phyloP scores from a whole-genome alignment of 2,888 invertebrate species.

The Metacarcinus magister region DNA sequence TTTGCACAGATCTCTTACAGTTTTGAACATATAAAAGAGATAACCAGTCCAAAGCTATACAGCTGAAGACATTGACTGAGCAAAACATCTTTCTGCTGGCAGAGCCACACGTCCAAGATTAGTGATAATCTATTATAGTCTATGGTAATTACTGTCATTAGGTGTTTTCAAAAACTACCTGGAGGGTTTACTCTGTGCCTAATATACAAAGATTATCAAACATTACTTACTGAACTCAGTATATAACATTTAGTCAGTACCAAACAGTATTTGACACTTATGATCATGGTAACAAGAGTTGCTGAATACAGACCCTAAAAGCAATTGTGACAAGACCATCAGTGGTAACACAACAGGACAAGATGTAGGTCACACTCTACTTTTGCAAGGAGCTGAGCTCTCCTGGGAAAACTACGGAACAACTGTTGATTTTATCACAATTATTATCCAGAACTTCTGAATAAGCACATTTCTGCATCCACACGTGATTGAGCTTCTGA shows the following conservation, averaged over 20 bases:
- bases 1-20: slow-evolving; percentile 40
- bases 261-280: slow-evolving; percentile 75
- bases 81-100: slow-evolving; percentile 45
- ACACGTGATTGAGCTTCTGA: slow-evolving; percentile 58
- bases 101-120: slow-evolving; percentile 54
- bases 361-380: slow-evolving; percentile 40
- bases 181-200: slow-evolving; percentile 78
- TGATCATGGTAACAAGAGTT: slow-evolving; percentile 71
- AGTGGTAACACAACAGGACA: slow-evolving; percentile 64
- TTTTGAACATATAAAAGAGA: slow-evolving; percentile 16
- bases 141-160: slow-evolving; percentile 71
- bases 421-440: slow-evolving; percentile 73
- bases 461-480: slow-evolving; percentile 71
- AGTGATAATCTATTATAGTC: slow-evolving; percentile 37
- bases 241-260: slow-evolving; percentile 72
- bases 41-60: background rate
- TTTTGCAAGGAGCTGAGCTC: slow-evolving; percentile 50
- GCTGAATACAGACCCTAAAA: slow-evolving; percentile 76
- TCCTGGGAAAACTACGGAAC: slow-evolving; percentile 61
- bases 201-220: slow-evolving; percentile 78
- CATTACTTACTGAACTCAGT: slow-evolving; percentile 75
- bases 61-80: slow-evolving; percentile 19
- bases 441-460: slow-evolving; percentile 67
- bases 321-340: slow-evolving; percentile 76
- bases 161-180: slow-evolving; percentile 76